phyloP scores from a whole-genome alignment of 2,888 invertebrate species.

The Agriotes lineatus region DNA sequence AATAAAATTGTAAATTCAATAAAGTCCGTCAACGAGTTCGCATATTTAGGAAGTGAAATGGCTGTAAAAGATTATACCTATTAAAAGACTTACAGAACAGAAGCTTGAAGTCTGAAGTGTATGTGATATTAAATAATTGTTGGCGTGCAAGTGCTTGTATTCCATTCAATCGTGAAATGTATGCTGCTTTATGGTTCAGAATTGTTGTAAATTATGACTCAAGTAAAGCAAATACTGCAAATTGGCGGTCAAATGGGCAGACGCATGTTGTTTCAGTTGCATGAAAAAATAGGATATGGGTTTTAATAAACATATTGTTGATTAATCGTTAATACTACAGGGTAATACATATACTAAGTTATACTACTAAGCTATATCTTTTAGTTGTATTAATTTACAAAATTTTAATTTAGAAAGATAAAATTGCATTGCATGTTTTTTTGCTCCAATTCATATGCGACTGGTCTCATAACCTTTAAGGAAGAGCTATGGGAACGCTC shows the following conservation, averaged over 20 bases:
- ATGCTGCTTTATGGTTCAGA: neutral
- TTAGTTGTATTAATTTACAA: too few species aligned
- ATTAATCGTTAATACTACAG: too few species aligned
- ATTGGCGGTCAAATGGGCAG: neutral
- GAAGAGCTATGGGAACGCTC: neutral
- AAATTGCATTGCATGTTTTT: too few species aligned
- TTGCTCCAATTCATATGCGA: too few species aligned
- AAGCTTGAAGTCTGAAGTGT: neutral
- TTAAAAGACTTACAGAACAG: neutral
- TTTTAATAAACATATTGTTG: too few species aligned
- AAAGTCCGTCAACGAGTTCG: neutral
- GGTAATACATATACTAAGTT: too few species aligned
- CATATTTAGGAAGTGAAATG: neutral
- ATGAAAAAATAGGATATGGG: too few species aligned
- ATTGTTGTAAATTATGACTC: neutral
- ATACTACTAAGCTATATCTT: too few species aligned
- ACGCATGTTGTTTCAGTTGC: neutral
- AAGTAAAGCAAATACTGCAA: neutral
- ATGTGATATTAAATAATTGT: neutral
- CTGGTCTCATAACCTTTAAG: neutral
- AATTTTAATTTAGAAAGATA: too few species aligned
- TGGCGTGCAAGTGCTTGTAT: neutral
- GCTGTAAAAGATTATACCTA: neutral
- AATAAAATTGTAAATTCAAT: neutral
- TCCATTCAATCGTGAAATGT: neutral